A percentile compares a stretch with the other conserved stretches of the same genome.
Evolutionary conservation across 2,888 invertebrate genomes (phyloP).

Genomic region (Pammene aurita): DNA sequence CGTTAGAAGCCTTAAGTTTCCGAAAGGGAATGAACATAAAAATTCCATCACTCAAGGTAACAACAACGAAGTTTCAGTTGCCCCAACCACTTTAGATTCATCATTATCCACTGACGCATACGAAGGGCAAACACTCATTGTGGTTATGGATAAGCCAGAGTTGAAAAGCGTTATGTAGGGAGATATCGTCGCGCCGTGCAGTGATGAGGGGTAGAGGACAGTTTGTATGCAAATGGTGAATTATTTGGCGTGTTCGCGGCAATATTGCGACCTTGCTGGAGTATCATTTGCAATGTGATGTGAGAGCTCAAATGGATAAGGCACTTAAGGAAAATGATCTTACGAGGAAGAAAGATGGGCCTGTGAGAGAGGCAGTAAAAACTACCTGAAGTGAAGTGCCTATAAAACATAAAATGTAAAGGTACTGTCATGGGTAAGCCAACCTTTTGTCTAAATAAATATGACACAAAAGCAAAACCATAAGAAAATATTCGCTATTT

Average conservation of each 20-base stretch:
- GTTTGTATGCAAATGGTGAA: conserved; percentile 67
- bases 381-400: conserved; percentile 1
- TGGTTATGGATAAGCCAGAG: conserved; percentile 28
- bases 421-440: not conserved
- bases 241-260: conserved; percentile 51
- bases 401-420: not conserved
- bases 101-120: conserved; percentile 35
- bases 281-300: conserved; percentile 35
- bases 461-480: not conserved
- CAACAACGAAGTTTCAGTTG: conserved; percentile 22
- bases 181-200: conserved; percentile 13
- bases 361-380: not conserved
- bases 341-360: conserved; percentile 8
- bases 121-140: conserved; percentile 28
- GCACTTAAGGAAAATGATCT: conserved; percentile 29
- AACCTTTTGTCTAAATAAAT: not conserved
- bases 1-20: conserved; percentile 32
- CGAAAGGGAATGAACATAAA: conserved; percentile 44
- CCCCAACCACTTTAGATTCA: conserved; percentile 11
- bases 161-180: conserved; percentile 33
- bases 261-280: conserved; percentile 48
- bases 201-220: conserved; percentile 48
- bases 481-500: not conserved
- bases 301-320: conserved; percentile 35
- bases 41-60: conserved; percentile 46